Evolutionary conservation across 2,888 invertebrate species (phyloP).

Genomic region (Dicycla oo): DNA sequence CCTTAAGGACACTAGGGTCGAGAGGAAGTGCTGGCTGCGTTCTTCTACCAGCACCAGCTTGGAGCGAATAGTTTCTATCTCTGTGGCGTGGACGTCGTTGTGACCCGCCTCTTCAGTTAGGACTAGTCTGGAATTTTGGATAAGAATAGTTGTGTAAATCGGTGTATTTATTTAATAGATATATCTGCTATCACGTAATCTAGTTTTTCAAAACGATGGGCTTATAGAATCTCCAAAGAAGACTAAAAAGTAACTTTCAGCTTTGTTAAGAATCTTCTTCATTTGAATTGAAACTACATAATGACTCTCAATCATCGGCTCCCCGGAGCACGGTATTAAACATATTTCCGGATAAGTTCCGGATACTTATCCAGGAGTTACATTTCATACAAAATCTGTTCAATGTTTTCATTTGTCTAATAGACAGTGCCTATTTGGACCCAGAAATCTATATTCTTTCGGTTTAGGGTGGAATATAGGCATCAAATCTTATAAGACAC

Average conservation of each 20-base stretch:
- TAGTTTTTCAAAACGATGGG: not conserved
- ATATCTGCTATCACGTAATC: not conserved
- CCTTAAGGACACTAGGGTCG: constrained; percentile 84
- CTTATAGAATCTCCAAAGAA: not conserved
- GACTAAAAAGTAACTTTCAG: not conserved
- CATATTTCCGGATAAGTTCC: not conserved
- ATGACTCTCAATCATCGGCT: not conserved
- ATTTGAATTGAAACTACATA: not conserved
- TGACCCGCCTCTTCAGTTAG: constrained; percentile 81
- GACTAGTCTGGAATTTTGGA: constrained; percentile 72
- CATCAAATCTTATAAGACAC: not conserved
- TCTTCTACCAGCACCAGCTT: constrained; percentile 86
- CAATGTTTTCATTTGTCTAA: not conserved
- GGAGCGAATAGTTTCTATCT: constrained; percentile 83
- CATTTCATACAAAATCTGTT: not conserved
- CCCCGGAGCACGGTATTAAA: not conserved
- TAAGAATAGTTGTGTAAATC: not conserved
- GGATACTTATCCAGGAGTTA: too few relatives aligned
- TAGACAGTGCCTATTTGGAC: not conserved
- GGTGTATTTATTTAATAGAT: not conserved
- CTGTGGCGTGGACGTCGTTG: constrained; percentile 82
- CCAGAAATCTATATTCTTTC: too few relatives aligned
- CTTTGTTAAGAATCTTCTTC: not conserved
- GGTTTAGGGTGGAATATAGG: too few relatives aligned
- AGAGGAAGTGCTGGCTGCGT: constrained; percentile 83